Evolutionary conservation across 2,888 invertebrate species (phyloP).

Genomic region (Leptopilina syphax): DNA sequence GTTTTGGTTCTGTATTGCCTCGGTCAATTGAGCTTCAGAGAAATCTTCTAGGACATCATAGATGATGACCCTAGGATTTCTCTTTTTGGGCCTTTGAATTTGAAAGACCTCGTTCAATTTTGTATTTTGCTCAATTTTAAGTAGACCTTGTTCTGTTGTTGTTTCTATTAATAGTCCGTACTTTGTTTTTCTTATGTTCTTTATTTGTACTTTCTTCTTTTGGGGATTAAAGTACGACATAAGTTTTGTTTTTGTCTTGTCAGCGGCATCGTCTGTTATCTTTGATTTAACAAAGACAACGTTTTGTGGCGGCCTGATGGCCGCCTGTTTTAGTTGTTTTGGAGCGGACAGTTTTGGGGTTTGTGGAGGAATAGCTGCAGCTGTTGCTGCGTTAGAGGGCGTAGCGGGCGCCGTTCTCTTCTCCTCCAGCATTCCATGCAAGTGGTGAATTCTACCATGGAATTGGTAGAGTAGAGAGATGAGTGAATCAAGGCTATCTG

Average conservation of each 20-base stretch:
- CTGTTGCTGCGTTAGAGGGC: background rate
- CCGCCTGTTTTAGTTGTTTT: background rate
- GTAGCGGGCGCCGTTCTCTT: background rate
- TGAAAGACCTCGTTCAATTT: background rate
- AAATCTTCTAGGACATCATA: background rate
- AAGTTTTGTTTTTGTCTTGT: too few relatives aligned
- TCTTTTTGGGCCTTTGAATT: background rate
- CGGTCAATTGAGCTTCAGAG: background rate
- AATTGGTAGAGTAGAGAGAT: background rate
- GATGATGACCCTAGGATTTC: too few relatives aligned
- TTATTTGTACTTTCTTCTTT: background rate
- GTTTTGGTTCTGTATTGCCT: background rate
- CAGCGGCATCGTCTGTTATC: too few relatives aligned
- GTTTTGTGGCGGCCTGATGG: background rate
- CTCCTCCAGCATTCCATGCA: background rate
- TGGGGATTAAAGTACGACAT: background rate
- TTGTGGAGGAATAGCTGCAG: background rate
- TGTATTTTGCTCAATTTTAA: background rate
- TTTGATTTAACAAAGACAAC: background rate
- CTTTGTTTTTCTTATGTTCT: background rate
- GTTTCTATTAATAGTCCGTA: background rate
- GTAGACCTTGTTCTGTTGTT: background rate
- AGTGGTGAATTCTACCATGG: background rate
- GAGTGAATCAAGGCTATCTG: too few relatives aligned
- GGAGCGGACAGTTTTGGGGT: background rate